A percentile compares a stretch with the other conserved stretches of the same genome.
Conservation (phyloP, 2,888 invertebrate genomes). For the Gymnocheta viridis region DNA sequence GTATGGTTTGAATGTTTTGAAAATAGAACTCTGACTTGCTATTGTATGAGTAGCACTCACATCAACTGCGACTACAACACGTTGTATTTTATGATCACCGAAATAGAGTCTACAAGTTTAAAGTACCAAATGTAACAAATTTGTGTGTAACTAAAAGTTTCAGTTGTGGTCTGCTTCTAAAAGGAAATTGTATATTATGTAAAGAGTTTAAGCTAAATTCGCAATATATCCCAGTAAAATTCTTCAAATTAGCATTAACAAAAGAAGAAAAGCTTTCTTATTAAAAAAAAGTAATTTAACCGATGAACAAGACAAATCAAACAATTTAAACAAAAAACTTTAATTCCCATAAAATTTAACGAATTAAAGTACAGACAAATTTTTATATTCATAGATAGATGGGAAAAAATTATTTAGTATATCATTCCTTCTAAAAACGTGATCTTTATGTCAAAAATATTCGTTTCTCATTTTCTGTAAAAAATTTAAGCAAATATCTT, state of each 20-base stretch:
- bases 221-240: slow-evolving; percentile 23
- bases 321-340: no score
- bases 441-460: no score
- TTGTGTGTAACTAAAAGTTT: slow-evolving; percentile 13
- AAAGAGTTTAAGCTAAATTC: slow-evolving; percentile 43
- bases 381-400: no score
- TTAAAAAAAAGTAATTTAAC: neutral
- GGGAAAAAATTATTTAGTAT: no score
- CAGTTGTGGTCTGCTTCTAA: slow-evolving; percentile 50
- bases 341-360: no score
- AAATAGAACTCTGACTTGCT: slow-evolving; percentile 33
- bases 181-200: slow-evolving; percentile 43
- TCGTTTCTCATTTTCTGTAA: no score
- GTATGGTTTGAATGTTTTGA: slow-evolving; percentile 18
- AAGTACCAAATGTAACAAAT: slow-evolving; percentile 33
- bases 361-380: no score
- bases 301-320: neutral
- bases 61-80: slow-evolving; percentile 21
- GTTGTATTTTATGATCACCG: slow-evolving; percentile 46
- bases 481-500: no score
- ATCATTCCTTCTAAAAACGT: no score
- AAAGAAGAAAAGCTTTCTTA: no score
- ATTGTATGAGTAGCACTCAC: slow-evolving; percentile 5
- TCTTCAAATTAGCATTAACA: neutral
- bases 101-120: slow-evolving; percentile 37